phyloP scores from a whole-genome alignment of 1,140 invertebrate genomes.

The Nasonia longicornis region DNA sequence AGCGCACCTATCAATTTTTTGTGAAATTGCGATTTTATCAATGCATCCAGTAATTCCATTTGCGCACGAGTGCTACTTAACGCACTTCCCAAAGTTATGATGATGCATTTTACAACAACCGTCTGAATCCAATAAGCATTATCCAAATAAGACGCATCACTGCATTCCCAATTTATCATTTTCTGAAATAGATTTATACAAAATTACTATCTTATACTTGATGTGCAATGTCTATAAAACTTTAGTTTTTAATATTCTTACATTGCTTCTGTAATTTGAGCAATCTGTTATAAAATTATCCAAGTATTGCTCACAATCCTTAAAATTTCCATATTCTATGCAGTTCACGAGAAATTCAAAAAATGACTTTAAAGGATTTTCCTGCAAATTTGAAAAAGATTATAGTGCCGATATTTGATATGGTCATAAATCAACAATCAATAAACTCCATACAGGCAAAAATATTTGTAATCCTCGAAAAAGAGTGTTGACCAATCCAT shows the following conservation, averaged over 20 bases:
- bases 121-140: constrained; percentile 71
- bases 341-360: constrained; percentile 67
- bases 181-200: constrained; percentile 50
- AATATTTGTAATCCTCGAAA: constrained; percentile 74
- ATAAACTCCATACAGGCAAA: constrained; percentile 70
- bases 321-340: constrained; percentile 57
- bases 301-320: constrained; percentile 54
- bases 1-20: constrained; percentile 70
- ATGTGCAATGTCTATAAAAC: constrained; percentile 47
- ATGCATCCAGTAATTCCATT: constrained; percentile 69
- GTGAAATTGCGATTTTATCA: constrained; percentile 69
- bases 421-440: constrained; percentile 19
- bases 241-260: constrained; percentile 51
- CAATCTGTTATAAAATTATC: constrained; percentile 57
- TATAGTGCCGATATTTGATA: neutral
- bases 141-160: constrained; percentile 56
- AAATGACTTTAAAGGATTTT: constrained; percentile 72
- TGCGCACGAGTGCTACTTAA: constrained; percentile 72
- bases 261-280: constrained; percentile 55
- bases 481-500: constrained; percentile 70
- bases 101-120: constrained; percentile 70
- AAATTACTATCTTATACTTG: constrained; percentile 47
- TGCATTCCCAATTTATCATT: constrained; percentile 61
- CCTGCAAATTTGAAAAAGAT: constrained; percentile 61
- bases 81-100: constrained; percentile 68